phyloP scores from a whole-genome alignment of 2,113 vertebrate genomes.

The Petaurus breviceps region DNA sequence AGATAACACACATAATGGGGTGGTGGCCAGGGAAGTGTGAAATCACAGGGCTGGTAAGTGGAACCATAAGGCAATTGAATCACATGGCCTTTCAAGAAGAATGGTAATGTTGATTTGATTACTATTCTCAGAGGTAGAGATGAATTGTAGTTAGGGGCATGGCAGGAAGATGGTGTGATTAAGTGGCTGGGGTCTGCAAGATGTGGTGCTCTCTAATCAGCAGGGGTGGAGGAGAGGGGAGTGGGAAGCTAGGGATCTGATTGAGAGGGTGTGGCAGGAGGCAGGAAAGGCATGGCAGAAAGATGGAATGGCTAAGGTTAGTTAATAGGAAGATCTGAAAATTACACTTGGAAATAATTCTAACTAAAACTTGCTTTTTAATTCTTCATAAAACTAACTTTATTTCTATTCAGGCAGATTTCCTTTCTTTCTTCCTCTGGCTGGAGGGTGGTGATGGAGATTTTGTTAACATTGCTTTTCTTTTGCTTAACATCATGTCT shows the following conservation, averaged over 20 bases:
- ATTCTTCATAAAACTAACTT: constrained; percentile 36
- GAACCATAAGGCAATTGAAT: neutral
- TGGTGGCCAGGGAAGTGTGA: neutral
- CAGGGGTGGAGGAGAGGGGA: neutral
- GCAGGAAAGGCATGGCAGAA: neutral
- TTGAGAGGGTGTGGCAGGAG: neutral
- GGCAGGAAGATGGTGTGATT: neutral
- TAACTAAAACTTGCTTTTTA: neutral
- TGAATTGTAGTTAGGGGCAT: neutral
- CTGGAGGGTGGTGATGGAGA: neutral
- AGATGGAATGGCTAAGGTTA: neutral
- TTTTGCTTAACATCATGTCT: constrained; percentile 43
- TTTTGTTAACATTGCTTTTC: constrained; percentile 29
- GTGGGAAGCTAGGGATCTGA: neutral
- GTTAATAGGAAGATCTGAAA: constrained; percentile 52
- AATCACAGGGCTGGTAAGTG: neutral
- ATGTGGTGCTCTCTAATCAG: neutral
- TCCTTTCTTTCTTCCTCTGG: constrained; percentile 18
- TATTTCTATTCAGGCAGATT: constrained; percentile 46
- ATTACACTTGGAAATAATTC: constrained; percentile 22
- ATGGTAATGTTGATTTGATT: neutral
- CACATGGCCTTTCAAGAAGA: neutral
- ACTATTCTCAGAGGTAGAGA: neutral
- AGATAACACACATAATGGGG: neutral
- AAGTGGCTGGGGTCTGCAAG: neutral